Evolutionary conservation across 2,888 invertebrate genomes (phyloP).

Genomic region (Ephialtes manifestator): DNA sequence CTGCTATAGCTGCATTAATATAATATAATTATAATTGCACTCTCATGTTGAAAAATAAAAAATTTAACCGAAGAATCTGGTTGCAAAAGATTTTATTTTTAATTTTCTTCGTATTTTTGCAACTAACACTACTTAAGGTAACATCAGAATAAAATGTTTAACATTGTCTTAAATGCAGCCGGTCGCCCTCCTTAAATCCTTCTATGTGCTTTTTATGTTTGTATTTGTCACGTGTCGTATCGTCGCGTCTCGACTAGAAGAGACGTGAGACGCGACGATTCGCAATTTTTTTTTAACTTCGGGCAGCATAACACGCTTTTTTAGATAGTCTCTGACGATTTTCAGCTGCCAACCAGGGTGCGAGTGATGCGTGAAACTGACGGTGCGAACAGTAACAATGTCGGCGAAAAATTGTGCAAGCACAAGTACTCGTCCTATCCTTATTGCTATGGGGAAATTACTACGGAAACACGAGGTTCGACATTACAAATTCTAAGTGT

Average conservation of each 20-base stretch:
- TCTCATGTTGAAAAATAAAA: too few species aligned
- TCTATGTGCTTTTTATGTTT: constrained; percentile 45
- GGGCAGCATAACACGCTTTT: constrained; percentile 24
- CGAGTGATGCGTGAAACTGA: constrained; percentile 91
- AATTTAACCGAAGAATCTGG: too few species aligned
- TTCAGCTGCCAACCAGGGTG: constrained; percentile 89
- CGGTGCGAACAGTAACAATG: constrained; percentile 86
- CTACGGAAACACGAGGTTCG: constrained; percentile 90
- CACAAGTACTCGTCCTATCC: constrained; percentile 96
- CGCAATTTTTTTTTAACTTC: constrained; percentile 18
- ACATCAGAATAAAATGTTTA: too few species aligned
- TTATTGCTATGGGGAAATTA: constrained; percentile 95
- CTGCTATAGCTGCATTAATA: too few species aligned
- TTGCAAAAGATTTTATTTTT: too few species aligned
- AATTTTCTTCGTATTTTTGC: too few species aligned
- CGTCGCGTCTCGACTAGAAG: constrained; percentile 56
- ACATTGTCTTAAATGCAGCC: too few species aligned
- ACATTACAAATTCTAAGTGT: not conserved
- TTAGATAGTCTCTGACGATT: constrained; percentile 65
- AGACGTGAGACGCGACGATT: constrained; percentile 59
- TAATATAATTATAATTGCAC: too few species aligned
- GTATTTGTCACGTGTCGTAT: constrained; percentile 55
- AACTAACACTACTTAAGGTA: too few species aligned
- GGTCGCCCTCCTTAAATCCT: not conserved
- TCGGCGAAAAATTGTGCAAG: constrained; percentile 91